Conservation (phyloP, 2,888 invertebrate genomes). For the Sphaerophoria taeniata region DNA sequence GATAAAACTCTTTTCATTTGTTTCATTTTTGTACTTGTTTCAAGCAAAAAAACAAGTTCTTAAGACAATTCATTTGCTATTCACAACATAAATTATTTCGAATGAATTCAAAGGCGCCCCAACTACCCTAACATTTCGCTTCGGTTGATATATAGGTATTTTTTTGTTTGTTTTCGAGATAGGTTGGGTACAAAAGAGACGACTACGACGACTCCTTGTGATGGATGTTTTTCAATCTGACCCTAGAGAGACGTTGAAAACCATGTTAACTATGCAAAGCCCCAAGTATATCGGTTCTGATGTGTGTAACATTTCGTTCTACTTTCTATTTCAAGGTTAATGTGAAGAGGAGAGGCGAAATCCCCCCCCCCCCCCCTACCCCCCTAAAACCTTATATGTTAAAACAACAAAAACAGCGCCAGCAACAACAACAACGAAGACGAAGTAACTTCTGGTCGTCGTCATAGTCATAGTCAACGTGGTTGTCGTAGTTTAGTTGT, state of each 20-base stretch:
- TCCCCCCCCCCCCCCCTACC: slow-evolving; percentile 45
- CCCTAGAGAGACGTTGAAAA: slow-evolving; percentile 44
- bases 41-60: too few species aligned
- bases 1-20: too few species aligned
- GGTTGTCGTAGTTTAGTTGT: slow-evolving; percentile 8
- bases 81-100: slow-evolving; percentile 32
- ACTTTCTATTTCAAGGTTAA: slow-evolving; percentile 73
- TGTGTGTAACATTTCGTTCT: slow-evolving; percentile 57
- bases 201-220: slow-evolving; percentile 18
- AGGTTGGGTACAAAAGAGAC: slow-evolving; percentile 5
- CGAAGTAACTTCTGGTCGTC: slow-evolving; percentile 14
- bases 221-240: slow-evolving; percentile 58
- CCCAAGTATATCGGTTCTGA: neutral
- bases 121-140: neutral
- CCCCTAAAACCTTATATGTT: neutral
- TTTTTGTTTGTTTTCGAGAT: slow-evolving; percentile 1
- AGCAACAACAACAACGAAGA: neutral
- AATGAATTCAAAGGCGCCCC: slow-evolving; percentile 8
- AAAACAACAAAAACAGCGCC: slow-evolving; percentile 6
- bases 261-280: slow-evolving; percentile 39
- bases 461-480: slow-evolving; percentile 22
- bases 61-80: neutral
- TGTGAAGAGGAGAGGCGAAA: slow-evolving; percentile 42
- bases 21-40: too few species aligned
- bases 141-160: slow-evolving; percentile 13